Evolutionary conservation across 2,888 invertebrate species (phyloP).

Genomic region (Heteromurus nitidus): DNA sequence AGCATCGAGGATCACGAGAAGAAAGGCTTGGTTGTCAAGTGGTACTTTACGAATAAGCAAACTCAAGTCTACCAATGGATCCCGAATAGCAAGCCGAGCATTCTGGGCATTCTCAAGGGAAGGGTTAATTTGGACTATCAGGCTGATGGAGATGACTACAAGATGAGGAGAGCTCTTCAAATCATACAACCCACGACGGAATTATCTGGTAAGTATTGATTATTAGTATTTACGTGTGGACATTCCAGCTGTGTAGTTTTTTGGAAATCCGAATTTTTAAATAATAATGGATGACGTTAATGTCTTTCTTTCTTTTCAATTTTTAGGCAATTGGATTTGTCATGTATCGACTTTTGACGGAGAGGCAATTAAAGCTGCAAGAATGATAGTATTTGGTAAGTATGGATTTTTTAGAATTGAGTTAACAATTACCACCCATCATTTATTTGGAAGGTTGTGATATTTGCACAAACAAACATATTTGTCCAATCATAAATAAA

Average conservation of each 20-base stretch:
- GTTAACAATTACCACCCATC: too few relatives aligned
- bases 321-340: conserved; percentile 68
- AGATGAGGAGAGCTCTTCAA: conserved; percentile 83
- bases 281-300: background rate
- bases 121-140: conserved; percentile 81
- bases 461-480: too few relatives aligned
- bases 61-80: conserved; percentile 89
- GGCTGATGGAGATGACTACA: conserved; percentile 82
- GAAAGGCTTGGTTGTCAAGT: conserved; percentile 83
- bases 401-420: background rate
- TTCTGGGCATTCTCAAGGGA: conserved; percentile 77
- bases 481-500: too few relatives aligned
- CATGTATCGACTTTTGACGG: conserved; percentile 71
- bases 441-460: too few relatives aligned
- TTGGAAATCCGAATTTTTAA: too few relatives aligned
- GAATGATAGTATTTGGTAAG: conserved; percentile 73
- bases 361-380: conserved; percentile 69
- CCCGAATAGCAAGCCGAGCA: conserved; percentile 76
- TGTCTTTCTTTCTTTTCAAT: background rate
- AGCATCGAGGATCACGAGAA: conserved; percentile 77
- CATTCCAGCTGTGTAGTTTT: too few relatives aligned
- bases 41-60: conserved; percentile 81
- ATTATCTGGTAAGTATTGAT: conserved; percentile 59
- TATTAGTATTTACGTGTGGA: background rate
- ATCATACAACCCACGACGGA: conserved; percentile 80